Evolutionary conservation across 2,888 invertebrate genomes (phyloP), one percentile per base, ranked within the genome.

Genomic region (Neocrepidodera transversa): DNA sequence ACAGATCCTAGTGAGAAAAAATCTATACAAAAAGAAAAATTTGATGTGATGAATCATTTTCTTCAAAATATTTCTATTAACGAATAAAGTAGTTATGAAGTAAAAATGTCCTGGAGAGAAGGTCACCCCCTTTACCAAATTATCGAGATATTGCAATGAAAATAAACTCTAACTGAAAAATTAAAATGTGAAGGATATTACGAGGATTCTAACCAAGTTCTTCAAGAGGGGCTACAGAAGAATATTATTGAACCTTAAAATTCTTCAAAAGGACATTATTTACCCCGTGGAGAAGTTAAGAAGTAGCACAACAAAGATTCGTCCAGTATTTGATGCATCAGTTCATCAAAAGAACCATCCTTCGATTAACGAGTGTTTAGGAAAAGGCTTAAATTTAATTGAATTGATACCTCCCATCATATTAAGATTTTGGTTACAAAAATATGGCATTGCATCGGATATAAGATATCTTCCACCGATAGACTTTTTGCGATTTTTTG

Each of bases 401-500:
- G 62, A 67, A 23, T 20, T 54, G 26, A 68, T 68, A 47, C 57
- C 57, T 26, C 7, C 40, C 5, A 60, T 63, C n/a, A 58, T 59
- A 6, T 18, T 49, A 20, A 43, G 54, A 42, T 71, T 71, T 59
- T 50, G 67, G 10, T 18, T 53, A 7, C 23, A 51, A 20, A 60
- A 51, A 40, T 57, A 69, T 45, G 73, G 68, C 5, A 64, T 69
- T 1, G 54, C 64, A 2, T 50, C 71, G 5, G 72, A 74, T 57
- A 74, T 76, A 2, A 28, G 61, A 11, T 73, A 1, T 16, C 57
- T 5, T 26, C 60, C 57, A 32, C 58, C 4, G 72, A 76, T 43
- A 49, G 74, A 45, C 60, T 48, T 71, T 59, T 49, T 74, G 1
- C 28, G 66, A 43, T 74, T 74, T 58, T 56, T 75, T 4, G 51